Evolutionary conservation across 2,888 invertebrate species (phyloP).

Genomic region (Morpho helenor): DNA sequence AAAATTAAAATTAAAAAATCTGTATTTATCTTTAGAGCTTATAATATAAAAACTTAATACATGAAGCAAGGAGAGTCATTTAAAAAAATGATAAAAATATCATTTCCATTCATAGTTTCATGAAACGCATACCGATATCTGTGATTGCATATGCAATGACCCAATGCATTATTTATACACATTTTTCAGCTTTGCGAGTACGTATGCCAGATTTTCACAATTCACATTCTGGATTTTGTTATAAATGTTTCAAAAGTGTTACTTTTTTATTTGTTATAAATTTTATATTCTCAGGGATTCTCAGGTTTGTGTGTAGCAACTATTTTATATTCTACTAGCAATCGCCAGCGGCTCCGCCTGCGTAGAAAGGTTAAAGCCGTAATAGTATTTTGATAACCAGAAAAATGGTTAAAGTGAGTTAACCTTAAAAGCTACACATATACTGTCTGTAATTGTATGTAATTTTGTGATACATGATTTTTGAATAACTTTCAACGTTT

Average conservation of each 20-base stretch:
- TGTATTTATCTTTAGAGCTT: too few relatives aligned
- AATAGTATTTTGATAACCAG: neutral
- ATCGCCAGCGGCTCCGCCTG: too few relatives aligned
- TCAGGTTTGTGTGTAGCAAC: too few relatives aligned
- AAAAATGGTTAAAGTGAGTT: neutral
- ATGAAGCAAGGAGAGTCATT: neutral
- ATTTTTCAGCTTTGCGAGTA: conserved; percentile 1
- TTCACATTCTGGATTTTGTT: neutral
- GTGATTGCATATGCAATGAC: conserved; percentile 15
- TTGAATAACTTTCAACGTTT: too few relatives aligned
- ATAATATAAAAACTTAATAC: too few relatives aligned
- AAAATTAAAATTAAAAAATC: too few relatives aligned
- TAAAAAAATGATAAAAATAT: conserved; percentile 2
- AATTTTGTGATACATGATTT: too few relatives aligned
- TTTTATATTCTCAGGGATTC: neutral
- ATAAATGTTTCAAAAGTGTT: conserved; percentile 10
- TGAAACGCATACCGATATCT: conserved; percentile 2
- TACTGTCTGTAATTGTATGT: too few relatives aligned
- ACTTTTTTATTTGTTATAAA: conserved; percentile 1
- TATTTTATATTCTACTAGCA: too few relatives aligned
- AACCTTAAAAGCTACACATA: too few relatives aligned
- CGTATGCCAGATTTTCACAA: conserved; percentile 3
- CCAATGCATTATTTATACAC: conserved; percentile 16
- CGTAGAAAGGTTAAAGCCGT: neutral
- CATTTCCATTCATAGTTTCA: conserved; percentile 3